Evolutionary conservation across 2,797 vertebrate genomes (phyloP).

Genomic region (Tenualosa ilisha): DNA sequence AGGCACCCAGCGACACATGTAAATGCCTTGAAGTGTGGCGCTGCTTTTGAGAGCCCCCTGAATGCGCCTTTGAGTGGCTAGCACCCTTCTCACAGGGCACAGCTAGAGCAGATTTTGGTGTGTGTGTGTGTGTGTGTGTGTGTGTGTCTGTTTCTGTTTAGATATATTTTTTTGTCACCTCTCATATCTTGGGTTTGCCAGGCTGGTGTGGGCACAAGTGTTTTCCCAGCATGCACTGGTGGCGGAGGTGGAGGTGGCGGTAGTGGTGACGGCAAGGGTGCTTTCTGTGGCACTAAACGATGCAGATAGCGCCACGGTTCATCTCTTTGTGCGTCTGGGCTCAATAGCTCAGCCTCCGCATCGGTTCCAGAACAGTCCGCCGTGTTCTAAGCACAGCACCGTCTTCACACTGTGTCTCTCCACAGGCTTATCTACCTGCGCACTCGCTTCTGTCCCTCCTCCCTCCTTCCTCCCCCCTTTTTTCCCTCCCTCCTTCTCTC

Average conservation of each 20-base stretch:
- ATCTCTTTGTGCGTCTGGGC: conserved; percentile 20
- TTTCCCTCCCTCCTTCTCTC: not conserved
- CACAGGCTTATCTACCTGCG: conserved; percentile 26
- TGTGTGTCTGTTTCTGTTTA: conserved; percentile 15
- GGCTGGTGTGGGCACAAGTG: conserved; percentile 33
- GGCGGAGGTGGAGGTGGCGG: conserved; percentile 32
- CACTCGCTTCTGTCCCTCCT: not conserved
- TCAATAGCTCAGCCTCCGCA: conserved; percentile 19
- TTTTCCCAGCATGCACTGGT: conserved; percentile 39
- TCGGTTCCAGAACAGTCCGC: conserved; percentile 10
- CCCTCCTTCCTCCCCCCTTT: conserved; percentile 34
- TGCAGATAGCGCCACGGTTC: not conserved
- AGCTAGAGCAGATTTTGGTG: conserved; percentile 31
- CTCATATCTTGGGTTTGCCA: conserved; percentile 41
- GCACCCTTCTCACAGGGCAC: not conserved
- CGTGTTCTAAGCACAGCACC: conserved; percentile 39
- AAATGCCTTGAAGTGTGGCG: conserved; percentile 39
- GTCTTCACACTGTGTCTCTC: not conserved
- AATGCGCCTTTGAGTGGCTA: not conserved
- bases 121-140: conserved; percentile 26
- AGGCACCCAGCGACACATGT: conserved; percentile 42
- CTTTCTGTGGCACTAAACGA: not conserved
- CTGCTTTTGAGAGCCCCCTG: conserved; percentile 30
- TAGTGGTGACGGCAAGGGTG: not conserved
- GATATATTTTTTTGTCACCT: conserved; percentile 29